These are phyloP conservation scores for Phyllotreta cruciferae DNA, from an alignment of 2,888 invertebrate genomes.

Conservation along the genomic window DNA sequence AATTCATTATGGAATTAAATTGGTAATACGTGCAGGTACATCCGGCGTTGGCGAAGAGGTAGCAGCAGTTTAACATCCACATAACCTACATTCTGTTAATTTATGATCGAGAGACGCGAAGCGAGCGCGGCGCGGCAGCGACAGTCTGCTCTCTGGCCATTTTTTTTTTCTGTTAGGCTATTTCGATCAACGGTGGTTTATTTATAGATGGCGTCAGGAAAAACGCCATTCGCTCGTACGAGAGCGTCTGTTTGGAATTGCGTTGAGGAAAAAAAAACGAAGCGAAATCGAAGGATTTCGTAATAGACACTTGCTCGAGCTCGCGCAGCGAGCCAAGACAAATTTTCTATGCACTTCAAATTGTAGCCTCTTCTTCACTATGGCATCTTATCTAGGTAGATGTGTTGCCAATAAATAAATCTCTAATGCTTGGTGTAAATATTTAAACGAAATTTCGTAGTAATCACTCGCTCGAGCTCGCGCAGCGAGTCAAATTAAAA, in stretches of 20 bases:
- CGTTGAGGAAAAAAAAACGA: background rate
- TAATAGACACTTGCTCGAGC: background rate
- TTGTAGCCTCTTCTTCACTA: no score
- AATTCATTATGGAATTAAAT: background rate
- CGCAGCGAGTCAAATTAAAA: no score
- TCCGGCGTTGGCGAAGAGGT: background rate
- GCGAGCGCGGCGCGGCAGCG: conserved; percentile 27
- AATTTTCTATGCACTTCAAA: no score
- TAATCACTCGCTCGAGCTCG: no score
- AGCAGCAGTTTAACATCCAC: background rate
- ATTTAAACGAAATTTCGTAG: no score
- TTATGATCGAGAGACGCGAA: conserved; percentile 19
- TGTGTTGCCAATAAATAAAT: no score
- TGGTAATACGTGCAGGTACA: background rate
- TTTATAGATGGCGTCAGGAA: conserved; percentile 35
- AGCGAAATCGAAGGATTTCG: no score
- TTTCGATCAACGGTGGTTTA: conserved; percentile 39
- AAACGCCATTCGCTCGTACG: conserved; percentile 23
- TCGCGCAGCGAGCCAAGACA: no score
- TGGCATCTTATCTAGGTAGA: no score
- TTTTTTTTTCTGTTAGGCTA: conserved; percentile 28
- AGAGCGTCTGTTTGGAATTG: conserved; percentile 2
- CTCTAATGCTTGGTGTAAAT: no score
- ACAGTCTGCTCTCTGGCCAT: conserved; percentile 25
- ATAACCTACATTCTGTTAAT: conserved; percentile 31